These are phyloP conservation scores for Ophion ventricosus DNA, from an alignment of 2,888 invertebrate species.

Conservation along the genomic window DNA sequence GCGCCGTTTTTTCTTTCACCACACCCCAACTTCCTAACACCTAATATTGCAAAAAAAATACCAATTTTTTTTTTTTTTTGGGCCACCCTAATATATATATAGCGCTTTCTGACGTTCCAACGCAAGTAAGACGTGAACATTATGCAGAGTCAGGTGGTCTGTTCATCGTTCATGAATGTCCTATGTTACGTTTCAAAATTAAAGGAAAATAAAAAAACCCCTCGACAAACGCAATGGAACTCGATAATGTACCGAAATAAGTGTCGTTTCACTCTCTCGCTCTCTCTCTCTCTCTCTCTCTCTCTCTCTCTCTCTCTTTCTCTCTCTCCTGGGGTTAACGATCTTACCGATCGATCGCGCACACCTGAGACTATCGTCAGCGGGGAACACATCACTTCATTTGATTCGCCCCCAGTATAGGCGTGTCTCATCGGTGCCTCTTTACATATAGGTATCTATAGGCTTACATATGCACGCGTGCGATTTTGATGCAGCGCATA, in stretches of 20 bases:
- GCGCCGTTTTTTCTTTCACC: too few relatives aligned
- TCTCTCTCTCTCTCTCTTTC: conserved; percentile 11
- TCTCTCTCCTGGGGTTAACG: conserved; percentile 56
- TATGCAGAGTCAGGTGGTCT: conserved; percentile 55
- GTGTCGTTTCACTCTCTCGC: conserved; percentile 27
- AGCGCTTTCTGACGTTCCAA: conserved; percentile 1
- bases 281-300: conserved; percentile 12
- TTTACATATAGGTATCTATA: neutral
- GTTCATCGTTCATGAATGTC: conserved; percentile 42
- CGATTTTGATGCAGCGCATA: neutral
- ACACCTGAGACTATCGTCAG: conserved; percentile 55
- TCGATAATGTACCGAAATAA: conserved; percentile 54
- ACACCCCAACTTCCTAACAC: too few relatives aligned
- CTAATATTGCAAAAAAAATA: too few relatives aligned
- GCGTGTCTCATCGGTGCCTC: conserved; percentile 32
- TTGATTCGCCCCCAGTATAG: conserved; percentile 49
- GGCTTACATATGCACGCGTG: neutral
- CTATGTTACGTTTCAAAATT: conserved; percentile 21
- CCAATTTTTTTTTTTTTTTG: too few relatives aligned
- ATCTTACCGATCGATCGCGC: conserved; percentile 61
- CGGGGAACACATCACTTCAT: conserved; percentile 49
- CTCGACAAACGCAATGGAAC: conserved; percentile 51
- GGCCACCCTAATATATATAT: too few relatives aligned
- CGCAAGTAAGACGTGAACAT: conserved; percentile 1
- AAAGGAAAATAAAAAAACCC: conserved; percentile 21